phyloP scores from a whole-genome alignment of 2,797 vertebrate species.

The Pyrocephalus nanus region DNA sequence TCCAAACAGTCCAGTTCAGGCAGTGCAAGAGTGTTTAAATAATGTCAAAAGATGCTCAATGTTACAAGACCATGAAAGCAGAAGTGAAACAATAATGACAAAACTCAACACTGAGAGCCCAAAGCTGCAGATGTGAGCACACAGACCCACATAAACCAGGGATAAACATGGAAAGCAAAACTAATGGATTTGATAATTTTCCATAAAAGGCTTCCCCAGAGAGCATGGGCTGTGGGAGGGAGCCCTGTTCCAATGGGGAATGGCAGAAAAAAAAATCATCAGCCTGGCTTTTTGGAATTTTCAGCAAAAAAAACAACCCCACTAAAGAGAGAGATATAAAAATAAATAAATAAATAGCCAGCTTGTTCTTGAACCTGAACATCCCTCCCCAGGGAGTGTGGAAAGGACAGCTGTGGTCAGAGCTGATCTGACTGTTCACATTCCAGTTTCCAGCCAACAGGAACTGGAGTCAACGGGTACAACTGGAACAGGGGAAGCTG shows the following conservation, averaged over 20 bases:
- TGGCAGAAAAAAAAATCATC: not conserved
- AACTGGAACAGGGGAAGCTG: not conserved
- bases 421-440: not conserved
- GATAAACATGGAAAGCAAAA: not conserved
- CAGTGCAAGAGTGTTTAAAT: not conserved
- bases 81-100: not conserved
- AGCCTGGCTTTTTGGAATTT: not conserved
- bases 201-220: not conserved
- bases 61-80: accelerated
- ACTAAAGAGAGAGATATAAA: not conserved
- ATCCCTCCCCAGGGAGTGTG: not conserved
- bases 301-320: not conserved
- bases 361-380: not conserved
- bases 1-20: not conserved
- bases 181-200: not conserved
- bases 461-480: accelerated
- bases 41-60: accelerated
- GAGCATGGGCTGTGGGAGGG: not conserved
- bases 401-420: not conserved
- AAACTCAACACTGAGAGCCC: not conserved
- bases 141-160: not conserved
- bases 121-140: not conserved
- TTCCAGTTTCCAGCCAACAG: not conserved
- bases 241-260: not conserved
- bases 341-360: not conserved